A percentile compares a stretch with the other conserved stretches of the same genome.
These are phyloP conservation scores for Ophioninae sp. DNA, from an alignment of 2,888 invertebrate species.

Conservation along the genomic window DNA sequence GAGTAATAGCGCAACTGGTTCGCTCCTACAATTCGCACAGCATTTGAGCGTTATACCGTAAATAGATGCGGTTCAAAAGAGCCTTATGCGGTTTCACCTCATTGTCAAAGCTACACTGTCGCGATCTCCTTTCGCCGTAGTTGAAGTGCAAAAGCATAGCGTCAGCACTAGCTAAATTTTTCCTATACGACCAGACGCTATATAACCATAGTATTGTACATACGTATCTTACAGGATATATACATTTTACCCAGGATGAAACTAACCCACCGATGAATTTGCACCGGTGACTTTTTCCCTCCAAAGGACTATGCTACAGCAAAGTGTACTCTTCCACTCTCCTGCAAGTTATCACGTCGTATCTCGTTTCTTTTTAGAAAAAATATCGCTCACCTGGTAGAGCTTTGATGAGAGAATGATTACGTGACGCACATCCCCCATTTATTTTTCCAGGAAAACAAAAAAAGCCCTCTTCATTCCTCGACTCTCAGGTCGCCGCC, in stretches of 20 bases:
- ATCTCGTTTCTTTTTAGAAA: constrained; percentile 28
- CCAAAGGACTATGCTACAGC: constrained; percentile 8
- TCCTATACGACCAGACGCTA: constrained; percentile 30
- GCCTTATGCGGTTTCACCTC: constrained; percentile 36
- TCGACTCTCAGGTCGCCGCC: constrained; percentile 52
- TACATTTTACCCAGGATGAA: constrained; percentile 61
- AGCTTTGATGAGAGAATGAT: constrained; percentile 69
- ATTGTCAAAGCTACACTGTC: constrained; percentile 54
- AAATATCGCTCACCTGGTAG: constrained; percentile 15
- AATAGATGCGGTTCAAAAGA: constrained; percentile 60
- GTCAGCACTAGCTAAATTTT: constrained; percentile 46
- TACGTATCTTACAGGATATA: constrained; percentile 30
- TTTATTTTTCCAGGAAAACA: constrained; percentile 11
- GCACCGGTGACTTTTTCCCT: constrained; percentile 62
- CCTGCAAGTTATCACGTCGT: constrained; percentile 7
- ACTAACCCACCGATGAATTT: constrained; percentile 68
- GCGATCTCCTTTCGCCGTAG: constrained; percentile 16
- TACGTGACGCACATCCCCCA: constrained; percentile 69
- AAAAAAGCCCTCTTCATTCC: constrained; percentile 66
- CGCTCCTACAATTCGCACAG: constrained; percentile 19
- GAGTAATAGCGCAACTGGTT: constrained; percentile 48
- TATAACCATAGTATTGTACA: background rate
- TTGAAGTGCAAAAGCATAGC: constrained; percentile 25
- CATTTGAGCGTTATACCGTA: constrained; percentile 57
- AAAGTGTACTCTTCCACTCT: constrained; percentile 17